A percentile compares a stretch with the other conserved stretches of the same genome.
These are phyloP conservation scores for Pherbina coryleti DNA, from an alignment of 2,888 invertebrate species.

Conservation along the genomic window DNA sequence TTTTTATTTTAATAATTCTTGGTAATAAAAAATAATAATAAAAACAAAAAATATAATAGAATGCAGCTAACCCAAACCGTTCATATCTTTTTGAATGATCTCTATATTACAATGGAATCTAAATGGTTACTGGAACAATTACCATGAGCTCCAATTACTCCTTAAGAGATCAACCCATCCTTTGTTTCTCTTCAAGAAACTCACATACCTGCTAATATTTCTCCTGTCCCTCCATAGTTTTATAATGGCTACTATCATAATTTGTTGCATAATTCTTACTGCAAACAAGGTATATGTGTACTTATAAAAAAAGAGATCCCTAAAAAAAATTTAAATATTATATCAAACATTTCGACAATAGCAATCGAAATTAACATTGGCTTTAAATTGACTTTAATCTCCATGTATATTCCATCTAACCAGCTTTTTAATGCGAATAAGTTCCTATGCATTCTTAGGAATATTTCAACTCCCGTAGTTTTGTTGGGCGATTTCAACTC, in stretches of 20 bases:
- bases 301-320: neutral
- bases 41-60: neutral
- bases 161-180: neutral
- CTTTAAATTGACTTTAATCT: conserved; percentile 5
- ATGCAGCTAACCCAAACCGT: neutral
- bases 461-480: neutral
- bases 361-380: conserved; percentile 16
- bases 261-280: neutral
- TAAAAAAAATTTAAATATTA: neutral
- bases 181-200: neutral
- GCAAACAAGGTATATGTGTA: neutral
- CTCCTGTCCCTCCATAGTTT: neutral
- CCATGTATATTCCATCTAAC: neutral
- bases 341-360: neutral
- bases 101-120: neutral
- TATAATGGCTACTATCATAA: neutral
- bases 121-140: neutral
- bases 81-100: neutral
- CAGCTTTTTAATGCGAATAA: neutral
- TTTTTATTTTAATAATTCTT: neutral
- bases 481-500: neutral
- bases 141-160: neutral
- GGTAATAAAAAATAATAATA: too few relatives aligned
- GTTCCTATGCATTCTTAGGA: neutral
- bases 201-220: neutral